Base-by-base conservation (phyloP, 1,140 invertebrate species). In the Brachionus manjavacas region DNA sequence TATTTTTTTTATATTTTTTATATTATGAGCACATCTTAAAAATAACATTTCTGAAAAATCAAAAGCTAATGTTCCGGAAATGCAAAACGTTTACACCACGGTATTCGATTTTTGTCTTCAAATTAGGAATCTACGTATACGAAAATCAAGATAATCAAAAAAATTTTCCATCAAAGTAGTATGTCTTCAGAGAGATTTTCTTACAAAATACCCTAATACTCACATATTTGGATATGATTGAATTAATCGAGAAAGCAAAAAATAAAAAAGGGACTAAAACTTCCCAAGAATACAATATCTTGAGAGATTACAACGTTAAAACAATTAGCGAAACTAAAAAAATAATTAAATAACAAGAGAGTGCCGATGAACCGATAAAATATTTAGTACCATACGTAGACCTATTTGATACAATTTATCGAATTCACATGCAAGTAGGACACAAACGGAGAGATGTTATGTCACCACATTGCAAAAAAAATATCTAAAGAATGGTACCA, bases 401-500 rank as follows among this genome's bases (percentile, higher is more conserved):
- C 28, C 12, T 72, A 11, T 72, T 72, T 39, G 68, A 72, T 72
- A 72, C 68, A 39, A 31, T 72, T 39, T 16, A 72, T 72, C 8
- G 64, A 68, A 68, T 68, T 25, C 64, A 68, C 28, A 23, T 6
- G 25, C 64, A 68, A 68, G 64, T 68, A 28, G 64, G 64, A 68
- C 64, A 68, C 14, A 68, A 68, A 28, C 11, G 20, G 25, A 68
- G 64, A 68, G 64, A 68, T 68, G 64, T 68, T 25, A 68, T 68
- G 64, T 28, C 31, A 12, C 16, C 16, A 23, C 20, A 23, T 25
- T 68, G 23, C 35, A 28, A 28, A 8, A 23, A 72, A 72, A 72
- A n/a, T n/a, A n/a, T n/a, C n/a, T n/a, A 70, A 49, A 20, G 83
- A 55, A 39, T 35, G 85, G 41, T 43, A 43, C 41, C 41, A 43